phyloP scores from a whole-genome alignment of 2,113 vertebrate genomes.

The Lasiurus borealis region DNA sequence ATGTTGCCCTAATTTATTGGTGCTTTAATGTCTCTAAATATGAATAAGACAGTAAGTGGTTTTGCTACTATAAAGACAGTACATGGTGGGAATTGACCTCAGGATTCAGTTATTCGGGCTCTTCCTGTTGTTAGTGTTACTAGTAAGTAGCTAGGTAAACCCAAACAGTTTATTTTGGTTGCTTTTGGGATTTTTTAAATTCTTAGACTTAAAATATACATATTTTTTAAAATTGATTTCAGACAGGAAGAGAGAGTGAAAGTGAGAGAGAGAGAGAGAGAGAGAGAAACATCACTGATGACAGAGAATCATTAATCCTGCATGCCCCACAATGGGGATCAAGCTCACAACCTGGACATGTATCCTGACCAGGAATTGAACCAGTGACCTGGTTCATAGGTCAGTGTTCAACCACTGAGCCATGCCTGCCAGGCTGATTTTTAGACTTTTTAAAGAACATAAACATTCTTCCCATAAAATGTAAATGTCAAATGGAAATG shows the following conservation, averaged over 20 bases:
- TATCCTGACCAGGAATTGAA: too few species aligned
- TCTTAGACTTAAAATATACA: neutral
- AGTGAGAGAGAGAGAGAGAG: too few species aligned
- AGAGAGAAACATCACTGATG: too few species aligned
- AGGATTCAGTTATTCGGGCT: neutral
- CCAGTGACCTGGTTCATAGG: too few species aligned
- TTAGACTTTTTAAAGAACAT: slow-evolving; percentile 65
- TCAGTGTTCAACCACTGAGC: too few species aligned
- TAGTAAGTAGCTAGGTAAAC: slow-evolving; percentile 66
- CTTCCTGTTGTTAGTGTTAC: neutral
- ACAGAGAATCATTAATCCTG: too few species aligned
- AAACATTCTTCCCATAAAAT: neutral
- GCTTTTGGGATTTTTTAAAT: slow-evolving; percentile 58
- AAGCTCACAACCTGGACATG: too few species aligned
- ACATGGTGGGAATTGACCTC: neutral
- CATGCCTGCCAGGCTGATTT: slow-evolving; percentile 35
- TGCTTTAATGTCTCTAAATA: neutral
- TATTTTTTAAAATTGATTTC: too few species aligned
- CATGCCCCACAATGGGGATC: too few species aligned
- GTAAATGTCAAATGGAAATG: slow-evolving; percentile 43
- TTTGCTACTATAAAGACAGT: neutral
- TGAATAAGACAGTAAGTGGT: neutral
- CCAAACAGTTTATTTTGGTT: slow-evolving; percentile 55
- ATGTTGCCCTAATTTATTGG: neutral
- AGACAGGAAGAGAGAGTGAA: too few species aligned